phyloP scores from a whole-genome alignment of 37 sponge, comb jelly and placozoan genomes.

The Agelas oroides region DNA sequence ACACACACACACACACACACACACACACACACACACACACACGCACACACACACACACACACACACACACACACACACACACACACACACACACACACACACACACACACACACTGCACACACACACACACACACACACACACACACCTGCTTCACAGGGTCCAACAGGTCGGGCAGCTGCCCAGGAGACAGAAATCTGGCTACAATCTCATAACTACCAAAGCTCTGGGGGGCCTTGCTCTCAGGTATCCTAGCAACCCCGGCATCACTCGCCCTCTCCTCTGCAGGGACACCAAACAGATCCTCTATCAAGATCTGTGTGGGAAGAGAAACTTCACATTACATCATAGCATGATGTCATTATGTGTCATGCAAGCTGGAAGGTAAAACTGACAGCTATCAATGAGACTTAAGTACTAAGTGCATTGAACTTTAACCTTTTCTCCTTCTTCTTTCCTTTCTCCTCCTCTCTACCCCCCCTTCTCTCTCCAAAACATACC shows the following conservation, averaged over 20 bases:
- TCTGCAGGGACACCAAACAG: constrained; percentile 88
- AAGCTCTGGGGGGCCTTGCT: constrained; percentile 72
- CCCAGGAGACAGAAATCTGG: constrained; percentile 71
- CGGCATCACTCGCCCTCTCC: constrained; percentile 83
- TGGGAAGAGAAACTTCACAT: too few species aligned
- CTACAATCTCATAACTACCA: constrained; percentile 64
- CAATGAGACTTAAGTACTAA: neutral
- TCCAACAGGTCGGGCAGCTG: constrained; percentile 60
- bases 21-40: constrained; percentile 16
- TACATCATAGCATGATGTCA: neutral
- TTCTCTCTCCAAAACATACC: too few species aligned
- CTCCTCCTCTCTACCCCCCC: too few species aligned
- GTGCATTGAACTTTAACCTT: too few species aligned
- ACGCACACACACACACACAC: too few species aligned
- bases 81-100: too few species aligned
- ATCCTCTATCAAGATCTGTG: constrained; percentile 66
- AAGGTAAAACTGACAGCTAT: neutral
- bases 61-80: too few species aligned
- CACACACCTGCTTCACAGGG: constrained; percentile 67
- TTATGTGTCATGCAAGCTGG: neutral
- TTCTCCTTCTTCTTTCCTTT: too few species aligned
- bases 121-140: neutral
- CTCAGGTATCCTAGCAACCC: constrained; percentile 79
- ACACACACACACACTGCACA: too few species aligned
- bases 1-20: constrained; percentile 24